Evolutionary conservation across 2,888 invertebrate genomes (phyloP), one percentile per base, ranked within the genome.

Genomic region (Stenoptilia bipunctidactyla): DNA sequence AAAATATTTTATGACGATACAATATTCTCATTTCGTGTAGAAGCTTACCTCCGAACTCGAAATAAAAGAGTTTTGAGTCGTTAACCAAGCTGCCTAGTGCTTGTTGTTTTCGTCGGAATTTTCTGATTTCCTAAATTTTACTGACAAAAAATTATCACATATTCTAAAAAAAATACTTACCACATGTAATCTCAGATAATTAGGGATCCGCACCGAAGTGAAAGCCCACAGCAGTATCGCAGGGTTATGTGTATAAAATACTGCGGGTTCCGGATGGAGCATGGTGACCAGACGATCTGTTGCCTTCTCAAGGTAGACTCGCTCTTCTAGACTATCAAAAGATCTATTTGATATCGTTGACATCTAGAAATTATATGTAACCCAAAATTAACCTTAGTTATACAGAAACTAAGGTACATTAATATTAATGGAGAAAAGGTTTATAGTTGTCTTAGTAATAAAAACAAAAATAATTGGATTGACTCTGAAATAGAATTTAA

Each of bases 321-420:
- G 53, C 40, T 79, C 66, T 15, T 70, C 66, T 13, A 83, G 45
- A 0, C 79, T 71, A 36, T 61, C 55, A 2, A 74, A 44, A 12
- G 72, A 56, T 1, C 58, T 59, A 41, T 74, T 75, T 4, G 80
- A 80, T 60, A 80, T 61, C 13, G 75, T 56, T 15, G 80, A 72
- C 80, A 80, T 82, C 82, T 82, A 44, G 8, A 42, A 37, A 20
- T 5, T 8, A 20, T 5, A 20, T 5, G 20, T 20, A 20, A 20
- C n/a, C n/a, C 3, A 20, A 20, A 20, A 20, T 5, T 20, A 5
- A 8, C 8, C 71, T 66, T 80, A 82, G 38, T 82, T 75, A 48
- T 79, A 77, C 1, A 82, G 73, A 4, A 83, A 79, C 82, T 80
- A 82, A 0, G 82, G 45, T 1, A 80, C 76, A 57, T 83, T 83